phyloP scores from a whole-genome alignment of 1,140 invertebrate genomes.

The Onthophagus taurus region DNA sequence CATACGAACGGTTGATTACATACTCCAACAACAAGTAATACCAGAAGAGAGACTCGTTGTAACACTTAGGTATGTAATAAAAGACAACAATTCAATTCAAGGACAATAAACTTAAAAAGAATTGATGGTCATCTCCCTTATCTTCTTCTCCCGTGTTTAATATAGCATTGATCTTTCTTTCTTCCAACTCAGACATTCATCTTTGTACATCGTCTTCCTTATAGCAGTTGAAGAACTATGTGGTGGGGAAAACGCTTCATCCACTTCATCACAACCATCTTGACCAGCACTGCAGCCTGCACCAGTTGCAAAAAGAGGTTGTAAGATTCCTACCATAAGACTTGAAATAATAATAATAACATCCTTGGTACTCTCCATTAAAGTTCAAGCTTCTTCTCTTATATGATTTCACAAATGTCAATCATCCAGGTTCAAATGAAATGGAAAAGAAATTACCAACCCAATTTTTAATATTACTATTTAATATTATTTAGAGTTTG shows the following conservation, averaged over 20 bases:
- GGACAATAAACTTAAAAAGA: slow-evolving; percentile 1
- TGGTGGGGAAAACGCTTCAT: neutral
- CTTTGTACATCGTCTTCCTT: neutral
- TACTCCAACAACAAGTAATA: no score
- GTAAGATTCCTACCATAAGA: slow-evolving; percentile 2
- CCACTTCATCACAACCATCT: neutral
- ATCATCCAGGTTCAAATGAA: no score
- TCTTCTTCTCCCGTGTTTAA: slow-evolving; percentile 1
- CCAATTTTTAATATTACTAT: no score
- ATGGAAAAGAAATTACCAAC: no score
- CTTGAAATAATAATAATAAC: slow-evolving; percentile 8
- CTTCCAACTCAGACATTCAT: neutral
- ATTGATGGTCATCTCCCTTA: neutral
- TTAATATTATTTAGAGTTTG: no score
- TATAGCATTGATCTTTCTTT: neutral
- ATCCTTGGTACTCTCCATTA: slow-evolving; percentile 1
- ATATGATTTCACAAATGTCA: no score
- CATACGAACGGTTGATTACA: no score
- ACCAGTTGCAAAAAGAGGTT: neutral
- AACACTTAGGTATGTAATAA: no score
- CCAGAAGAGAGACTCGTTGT: no score
- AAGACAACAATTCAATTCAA: no score
- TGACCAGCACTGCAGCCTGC: neutral
- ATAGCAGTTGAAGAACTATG: neutral
- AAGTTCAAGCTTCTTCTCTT: neutral